Percentiles rank a stretch among this genome's conserved stretches.
phyloP scores from a whole-genome alignment of 2,888 invertebrate genomes.

The Tortricodes alternella region DNA sequence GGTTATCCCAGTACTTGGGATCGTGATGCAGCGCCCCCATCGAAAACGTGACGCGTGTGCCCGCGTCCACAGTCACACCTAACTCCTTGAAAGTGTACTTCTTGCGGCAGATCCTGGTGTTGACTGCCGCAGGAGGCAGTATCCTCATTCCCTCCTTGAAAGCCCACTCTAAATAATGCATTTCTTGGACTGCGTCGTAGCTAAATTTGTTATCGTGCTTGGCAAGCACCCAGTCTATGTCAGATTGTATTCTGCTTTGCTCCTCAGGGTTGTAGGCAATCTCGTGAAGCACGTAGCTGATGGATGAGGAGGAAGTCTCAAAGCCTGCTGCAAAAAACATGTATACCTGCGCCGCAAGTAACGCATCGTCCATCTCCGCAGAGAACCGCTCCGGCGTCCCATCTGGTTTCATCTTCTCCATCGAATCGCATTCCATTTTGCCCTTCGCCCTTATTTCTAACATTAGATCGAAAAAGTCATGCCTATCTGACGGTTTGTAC shows the following conservation, averaged over 20 bases:
- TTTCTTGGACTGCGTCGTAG: conserved; percentile 23
- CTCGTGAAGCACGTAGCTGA: conserved; percentile 40
- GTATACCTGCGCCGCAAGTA: conserved; percentile 23
- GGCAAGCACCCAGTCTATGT: conserved; percentile 33
- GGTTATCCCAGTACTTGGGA: conserved; percentile 21
- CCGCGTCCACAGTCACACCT: conserved; percentile 18
- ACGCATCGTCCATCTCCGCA: conserved; percentile 16
- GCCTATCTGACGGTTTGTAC: conserved; percentile 17
- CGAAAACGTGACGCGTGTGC: conserved; percentile 14
- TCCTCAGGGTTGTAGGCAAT: conserved; percentile 41
- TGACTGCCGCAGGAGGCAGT: conserved; percentile 11
- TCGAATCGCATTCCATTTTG: conserved; percentile 14
- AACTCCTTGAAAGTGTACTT: conserved; percentile 25
- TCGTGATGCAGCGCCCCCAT: conserved; percentile 27
- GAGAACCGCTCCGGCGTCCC: conserved; percentile 3
- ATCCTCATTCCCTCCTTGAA: conserved; percentile 22
- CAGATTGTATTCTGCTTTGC: conserved; percentile 39
- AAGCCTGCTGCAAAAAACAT: conserved; percentile 41
- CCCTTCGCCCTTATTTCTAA: conserved; percentile 9
- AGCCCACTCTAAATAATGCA: conserved; percentile 20
- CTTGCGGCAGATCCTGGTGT: conserved; percentile 14
- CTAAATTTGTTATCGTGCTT: conserved; percentile 12
- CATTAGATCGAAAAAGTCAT: conserved; percentile 15
- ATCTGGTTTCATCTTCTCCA: conserved; percentile 4
- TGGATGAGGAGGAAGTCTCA: conserved; percentile 44